Evolutionary conservation across 2,797 vertebrate genomes (phyloP).

Genomic region (Perodicticus potto): DNA sequence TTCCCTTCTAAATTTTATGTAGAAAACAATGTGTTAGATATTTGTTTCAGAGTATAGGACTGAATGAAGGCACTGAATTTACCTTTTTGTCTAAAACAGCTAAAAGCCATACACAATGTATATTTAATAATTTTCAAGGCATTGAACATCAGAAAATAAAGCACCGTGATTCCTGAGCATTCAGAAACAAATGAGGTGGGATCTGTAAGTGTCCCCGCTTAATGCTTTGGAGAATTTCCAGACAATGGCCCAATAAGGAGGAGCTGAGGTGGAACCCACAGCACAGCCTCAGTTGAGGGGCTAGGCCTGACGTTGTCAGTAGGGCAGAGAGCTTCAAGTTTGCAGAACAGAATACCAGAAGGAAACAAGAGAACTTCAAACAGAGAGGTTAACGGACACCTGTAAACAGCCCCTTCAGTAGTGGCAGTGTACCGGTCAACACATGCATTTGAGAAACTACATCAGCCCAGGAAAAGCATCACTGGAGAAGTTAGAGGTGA

Average conservation of each 20-base stretch:
- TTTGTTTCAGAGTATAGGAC: background rate
- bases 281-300: background rate
- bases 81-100: background rate
- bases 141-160: background rate
- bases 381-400: background rate
- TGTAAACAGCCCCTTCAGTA: background rate
- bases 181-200: conserved; percentile 14
- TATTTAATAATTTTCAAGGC: background rate
- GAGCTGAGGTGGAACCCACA: background rate
- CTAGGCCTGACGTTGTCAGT: background rate
- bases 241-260: too few relatives aligned
- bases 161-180: background rate
- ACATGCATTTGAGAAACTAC: background rate
- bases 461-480: background rate
- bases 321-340: background rate
- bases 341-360: background rate
- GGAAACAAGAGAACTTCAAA: background rate
- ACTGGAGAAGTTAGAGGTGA: background rate
- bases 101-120: background rate
- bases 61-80: background rate
- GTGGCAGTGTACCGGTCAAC: background rate
- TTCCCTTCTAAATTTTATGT: background rate
- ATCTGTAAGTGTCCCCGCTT: background rate
- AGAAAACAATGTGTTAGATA: background rate
- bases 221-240: background rate